Evolutionary conservation across 2,797 vertebrate species (phyloP), one percentile per base, ranked within the genome.

Genomic region (Sphaeramia orbicularis): DNA sequence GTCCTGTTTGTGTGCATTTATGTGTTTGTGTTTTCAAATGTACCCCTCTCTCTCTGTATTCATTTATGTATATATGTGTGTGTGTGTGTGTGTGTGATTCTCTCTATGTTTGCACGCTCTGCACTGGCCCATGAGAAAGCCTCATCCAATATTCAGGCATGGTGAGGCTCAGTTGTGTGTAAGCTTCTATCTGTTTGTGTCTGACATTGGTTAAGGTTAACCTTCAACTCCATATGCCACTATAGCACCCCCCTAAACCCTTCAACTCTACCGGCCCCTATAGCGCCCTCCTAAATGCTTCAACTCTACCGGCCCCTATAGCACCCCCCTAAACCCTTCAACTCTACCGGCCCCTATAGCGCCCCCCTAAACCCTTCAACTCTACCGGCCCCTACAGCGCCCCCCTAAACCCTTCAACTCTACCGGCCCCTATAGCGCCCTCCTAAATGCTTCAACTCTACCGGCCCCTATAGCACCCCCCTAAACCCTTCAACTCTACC

Each of bases 121-220:
- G 74, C 81, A 82, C 59, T 68, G 64, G 89, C 87, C 90, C 84
- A 78, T 88, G 91, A 93, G 91, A 83, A 88, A 72, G 58, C 80
- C 87, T 93, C 92, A 94, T 94, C 89, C 90, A 94, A 94, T 94
- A 94, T 94, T 94, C 89, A 94, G 84, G 70, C 86, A 72, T 80
- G 71, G 78, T 85, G 84, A 87, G 88, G 84, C 76, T 79, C 30
- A 8, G 80, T 80, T 76, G 79, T 86, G 77, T 81, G 73, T 75
- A 43, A 14, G 59, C 40, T 18, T 74, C 2, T 59, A 43, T 76
- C 2, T 45, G 54, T 44, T 56, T 43, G 51, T 65, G 60, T 83
- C 65, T 74, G 72, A 76, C 77, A 80, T 72, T 65, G 65, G 59
- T n/a, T n/a, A n/a, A n/a, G n/a, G n/a, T n/a, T n/a, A 69, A 73